Evolutionary conservation across 30 jellyfish, hydroid and myxozoan genomes (phyloP), one percentile per base, ranked within the genome.

Genomic region (Aurelia sp.): DNA sequence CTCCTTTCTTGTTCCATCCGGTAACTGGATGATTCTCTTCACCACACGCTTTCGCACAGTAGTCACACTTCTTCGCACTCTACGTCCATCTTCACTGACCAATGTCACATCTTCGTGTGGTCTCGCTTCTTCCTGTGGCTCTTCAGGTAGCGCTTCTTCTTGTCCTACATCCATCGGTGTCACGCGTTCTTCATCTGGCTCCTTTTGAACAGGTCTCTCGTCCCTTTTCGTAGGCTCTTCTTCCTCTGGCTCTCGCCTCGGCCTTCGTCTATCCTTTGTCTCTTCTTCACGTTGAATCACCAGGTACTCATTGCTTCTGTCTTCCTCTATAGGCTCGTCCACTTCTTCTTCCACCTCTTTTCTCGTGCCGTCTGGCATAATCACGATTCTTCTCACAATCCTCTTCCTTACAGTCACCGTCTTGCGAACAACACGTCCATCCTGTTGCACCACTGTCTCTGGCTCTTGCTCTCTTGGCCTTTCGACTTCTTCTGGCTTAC

Each of bases 1-100:
- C 57, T 71, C 97, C 31, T 72, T 73, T 50, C 66, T 81, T 7
- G 95, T 89, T 37, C 97, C 97, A 61, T 89, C 97, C 0, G 97
- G 96, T 35, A 72, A 47, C 37, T 17, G 55, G 64, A 89, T 74
- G 22, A 89, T 60, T 55, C 83, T 89, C 69, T 91, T 81, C 48
- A 74, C 79, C 18, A 89, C 70, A 1, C 90, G 60, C 72, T 73
- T 78, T 40, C 87, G 72, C 60, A 89, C 84, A 40, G 95, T 82
- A 40, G 95, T 82, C 41, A 89, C 75, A 15, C 79, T 66, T 80
- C 62, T 89, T 13, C 86, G 85, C 3, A 79, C 83, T 3, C 53
- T 82, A 21, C 83, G 82, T 57, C 96, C 95, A 31, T 78, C 78
- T 60, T 20, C 67, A 1, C 13, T 15, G 0, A 74, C 86, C 21